Conservation (phyloP, 1,140 invertebrate species). For the Achroia grisella region DNA sequence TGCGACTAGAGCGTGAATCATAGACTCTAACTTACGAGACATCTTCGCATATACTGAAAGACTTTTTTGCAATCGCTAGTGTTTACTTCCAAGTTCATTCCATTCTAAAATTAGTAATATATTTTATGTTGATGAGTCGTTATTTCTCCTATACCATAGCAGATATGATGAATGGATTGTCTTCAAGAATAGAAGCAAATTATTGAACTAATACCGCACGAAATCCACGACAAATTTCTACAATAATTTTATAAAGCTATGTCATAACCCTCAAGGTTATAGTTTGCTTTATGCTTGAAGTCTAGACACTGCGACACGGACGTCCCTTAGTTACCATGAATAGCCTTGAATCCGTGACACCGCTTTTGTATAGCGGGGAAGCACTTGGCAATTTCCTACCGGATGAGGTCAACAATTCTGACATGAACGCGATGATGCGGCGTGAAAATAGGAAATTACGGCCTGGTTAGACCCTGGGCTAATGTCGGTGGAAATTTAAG, state of each 20-base stretch:
- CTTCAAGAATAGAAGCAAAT: not conserved
- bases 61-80: too few relatives aligned
- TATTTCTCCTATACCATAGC: too few relatives aligned
- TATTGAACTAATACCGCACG: not conserved
- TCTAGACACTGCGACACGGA: constrained; percentile 1
- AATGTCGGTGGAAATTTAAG: not conserved
- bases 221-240: not conserved
- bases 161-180: too few relatives aligned
- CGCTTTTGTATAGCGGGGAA: constrained; percentile 16
- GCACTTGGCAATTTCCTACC: constrained; percentile 41
- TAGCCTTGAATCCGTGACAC: constrained; percentile 4
- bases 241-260: not conserved
- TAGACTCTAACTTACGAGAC: too few relatives aligned
- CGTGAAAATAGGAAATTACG: constrained; percentile 33
- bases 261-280: not conserved
- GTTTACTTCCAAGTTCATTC: too few relatives aligned
- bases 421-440: constrained; percentile 28
- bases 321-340: constrained; percentile 5
- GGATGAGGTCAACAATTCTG: constrained; percentile 41
- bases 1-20: too few relatives aligned
- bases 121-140: too few relatives aligned
- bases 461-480: constrained; percentile 15
- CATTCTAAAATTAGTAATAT: too few relatives aligned
- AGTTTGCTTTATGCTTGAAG: not conserved
- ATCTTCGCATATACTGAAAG: too few relatives aligned